phyloP scores from a whole-genome alignment of 1,140 invertebrate species.

The Papilio glaucus region DNA sequence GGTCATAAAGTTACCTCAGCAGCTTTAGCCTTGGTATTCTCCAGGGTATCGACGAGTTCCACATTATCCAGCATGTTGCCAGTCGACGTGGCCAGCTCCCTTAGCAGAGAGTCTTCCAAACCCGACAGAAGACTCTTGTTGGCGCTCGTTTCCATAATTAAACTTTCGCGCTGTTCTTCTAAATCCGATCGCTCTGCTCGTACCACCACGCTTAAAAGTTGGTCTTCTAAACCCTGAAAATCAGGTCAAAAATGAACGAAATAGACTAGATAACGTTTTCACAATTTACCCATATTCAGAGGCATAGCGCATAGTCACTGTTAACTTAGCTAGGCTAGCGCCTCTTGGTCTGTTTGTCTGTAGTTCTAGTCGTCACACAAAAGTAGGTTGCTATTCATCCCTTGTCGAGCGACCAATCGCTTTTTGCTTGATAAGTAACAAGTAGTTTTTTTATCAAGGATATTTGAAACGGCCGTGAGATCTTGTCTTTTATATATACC shows the following conservation, averaged over 20 bases:
- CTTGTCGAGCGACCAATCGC: no score
- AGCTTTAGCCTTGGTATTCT: slow-evolving; percentile 94
- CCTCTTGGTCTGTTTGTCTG: no score
- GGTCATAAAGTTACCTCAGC: slow-evolving; percentile 85
- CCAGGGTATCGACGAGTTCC: slow-evolving; percentile 92
- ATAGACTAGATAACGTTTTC: no score
- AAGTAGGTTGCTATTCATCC: no score
- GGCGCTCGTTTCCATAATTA: slow-evolving; percentile 93
- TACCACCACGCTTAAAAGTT: slow-evolving; percentile 93
- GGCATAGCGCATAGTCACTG: no score
- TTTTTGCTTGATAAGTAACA: no score
- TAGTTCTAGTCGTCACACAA: no score
- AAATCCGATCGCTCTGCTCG: slow-evolving; percentile 92
- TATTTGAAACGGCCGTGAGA: no score
- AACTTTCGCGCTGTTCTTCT: slow-evolving; percentile 92
- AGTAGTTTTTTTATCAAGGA: no score
- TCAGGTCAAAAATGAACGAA: no score
- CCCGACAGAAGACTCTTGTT: slow-evolving; percentile 93
- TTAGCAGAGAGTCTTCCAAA: slow-evolving; percentile 91
- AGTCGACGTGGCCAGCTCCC: slow-evolving; percentile 91
- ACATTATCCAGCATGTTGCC: slow-evolving; percentile 96
- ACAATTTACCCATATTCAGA: no score
- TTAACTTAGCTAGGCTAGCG: no score
- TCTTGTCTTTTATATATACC: slow-evolving; percentile 65
- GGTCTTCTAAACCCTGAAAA: slow-evolving; percentile 92